Percentiles rank a stretch among this genome's conserved stretches.
These are phyloP conservation scores for Lepeophtheirus nordmannii DNA, from an alignment of 2,888 invertebrate genomes.

Conservation along the genomic window DNA sequence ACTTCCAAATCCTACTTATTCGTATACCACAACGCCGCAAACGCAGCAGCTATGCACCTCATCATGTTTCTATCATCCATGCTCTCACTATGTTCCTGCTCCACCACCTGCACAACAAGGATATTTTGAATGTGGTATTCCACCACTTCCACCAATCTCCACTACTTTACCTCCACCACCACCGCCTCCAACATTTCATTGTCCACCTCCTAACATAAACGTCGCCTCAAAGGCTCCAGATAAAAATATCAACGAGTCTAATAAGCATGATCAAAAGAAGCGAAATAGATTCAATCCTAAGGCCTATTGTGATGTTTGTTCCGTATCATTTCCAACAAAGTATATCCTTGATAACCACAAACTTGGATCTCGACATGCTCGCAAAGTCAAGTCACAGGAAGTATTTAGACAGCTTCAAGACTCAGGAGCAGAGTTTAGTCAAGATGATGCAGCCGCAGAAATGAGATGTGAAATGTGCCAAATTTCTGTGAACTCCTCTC, in stretches of 20 bases:
- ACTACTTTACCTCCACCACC: background rate
- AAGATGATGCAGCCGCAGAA: slow-evolving; percentile 7
- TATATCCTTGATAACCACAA: slow-evolving; percentile 12
- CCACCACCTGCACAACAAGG: background rate
- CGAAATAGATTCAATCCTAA: background rate
- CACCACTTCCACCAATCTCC: background rate
- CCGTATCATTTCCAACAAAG: background rate
- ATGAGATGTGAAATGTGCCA: slow-evolving; percentile 18
- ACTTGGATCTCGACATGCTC: slow-evolving; percentile 2
- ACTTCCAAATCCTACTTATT: background rate
- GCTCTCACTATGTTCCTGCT: slow-evolving; percentile 5
- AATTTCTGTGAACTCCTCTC: slow-evolving; percentile 24
- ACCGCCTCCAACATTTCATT: background rate
- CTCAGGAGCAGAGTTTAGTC: slow-evolving; percentile 8
- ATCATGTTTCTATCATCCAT: background rate
- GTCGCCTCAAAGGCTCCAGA: background rate
- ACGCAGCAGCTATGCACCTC: background rate
- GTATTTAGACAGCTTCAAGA: background rate
- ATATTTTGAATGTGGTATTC: background rate
- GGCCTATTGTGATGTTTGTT: slow-evolving; percentile 11
- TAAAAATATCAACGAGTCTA: background rate
- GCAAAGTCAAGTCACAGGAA: slow-evolving; percentile 15
- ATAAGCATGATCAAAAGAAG: background rate
- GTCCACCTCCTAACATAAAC: background rate
- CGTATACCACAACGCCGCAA: background rate